phyloP scores from a whole-genome alignment of 2,797 vertebrate species.

The Phoeniculus purpureus region DNA sequence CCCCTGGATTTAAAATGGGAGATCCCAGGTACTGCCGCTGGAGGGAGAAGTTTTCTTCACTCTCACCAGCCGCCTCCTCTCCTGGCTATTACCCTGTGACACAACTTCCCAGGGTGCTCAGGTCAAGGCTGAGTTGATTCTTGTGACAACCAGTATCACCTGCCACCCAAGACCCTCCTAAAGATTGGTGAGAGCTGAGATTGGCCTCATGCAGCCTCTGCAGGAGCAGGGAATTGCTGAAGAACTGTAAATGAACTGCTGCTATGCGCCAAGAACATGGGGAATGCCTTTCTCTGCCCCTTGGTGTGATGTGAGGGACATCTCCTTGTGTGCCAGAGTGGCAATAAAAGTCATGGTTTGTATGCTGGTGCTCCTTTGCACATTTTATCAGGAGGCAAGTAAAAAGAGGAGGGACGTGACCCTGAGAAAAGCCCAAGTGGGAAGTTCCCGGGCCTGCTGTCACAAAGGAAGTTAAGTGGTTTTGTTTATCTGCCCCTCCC shows the following conservation, averaged over 20 bases:
- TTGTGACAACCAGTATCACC: not conserved
- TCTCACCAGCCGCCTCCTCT: not conserved
- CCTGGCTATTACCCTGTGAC: not conserved
- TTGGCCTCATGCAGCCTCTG: not conserved
- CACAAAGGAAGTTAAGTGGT: not conserved
- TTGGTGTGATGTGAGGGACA: not conserved
- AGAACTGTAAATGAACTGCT: constrained; percentile 46
- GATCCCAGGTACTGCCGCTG: not conserved
- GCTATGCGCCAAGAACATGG: not conserved
- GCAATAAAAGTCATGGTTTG: not conserved
- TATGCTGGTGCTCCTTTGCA: not conserved
- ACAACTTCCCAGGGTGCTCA: not conserved
- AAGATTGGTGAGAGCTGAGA: not conserved
- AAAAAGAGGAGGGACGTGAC: not conserved
- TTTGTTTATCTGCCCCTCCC: not conserved
- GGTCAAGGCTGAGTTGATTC: not conserved
- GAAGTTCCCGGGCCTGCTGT: not conserved
- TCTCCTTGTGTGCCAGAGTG: not conserved
- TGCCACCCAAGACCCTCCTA: not conserved
- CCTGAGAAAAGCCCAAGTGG: not conserved
- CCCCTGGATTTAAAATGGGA: not conserved
- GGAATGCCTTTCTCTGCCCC: not conserved
- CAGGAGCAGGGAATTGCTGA: not conserved
- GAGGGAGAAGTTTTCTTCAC: not conserved
- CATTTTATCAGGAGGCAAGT: not conserved